These are phyloP conservation scores for Haliclona indistincta DNA, from an alignment of 37 sponge, comb jelly and placozoan species.

Conservation along the genomic window DNA sequence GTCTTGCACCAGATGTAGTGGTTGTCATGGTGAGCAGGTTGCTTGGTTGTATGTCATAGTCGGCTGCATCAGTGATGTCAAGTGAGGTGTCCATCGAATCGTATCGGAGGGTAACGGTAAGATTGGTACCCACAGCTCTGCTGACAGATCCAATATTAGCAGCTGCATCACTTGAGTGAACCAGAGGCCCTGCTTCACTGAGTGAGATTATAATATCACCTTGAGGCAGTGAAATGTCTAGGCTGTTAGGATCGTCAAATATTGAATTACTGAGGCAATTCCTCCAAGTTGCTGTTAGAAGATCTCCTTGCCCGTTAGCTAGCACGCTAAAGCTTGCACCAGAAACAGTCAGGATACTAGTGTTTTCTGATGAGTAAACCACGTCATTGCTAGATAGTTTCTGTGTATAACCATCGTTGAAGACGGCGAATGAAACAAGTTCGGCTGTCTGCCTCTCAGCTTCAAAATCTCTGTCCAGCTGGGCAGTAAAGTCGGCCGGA, in stretches of 20 bases:
- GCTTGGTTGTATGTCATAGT: not conserved
- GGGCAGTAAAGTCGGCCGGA: conserved; percentile 35
- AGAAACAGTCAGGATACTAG: conserved; percentile 8
- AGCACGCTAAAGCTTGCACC: conserved; percentile 11
- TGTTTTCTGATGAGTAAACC: conserved; percentile 15
- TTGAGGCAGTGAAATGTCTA: conserved; percentile 18
- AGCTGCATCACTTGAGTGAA: conserved; percentile 28
- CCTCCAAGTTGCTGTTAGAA: conserved; percentile 46
- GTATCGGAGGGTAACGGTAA: conserved; percentile 32
- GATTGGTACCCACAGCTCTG: not conserved
- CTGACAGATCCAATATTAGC: not conserved
- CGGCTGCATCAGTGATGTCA: conserved; percentile 20
- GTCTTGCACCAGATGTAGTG: not conserved
- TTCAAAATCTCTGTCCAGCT: conserved; percentile 21
- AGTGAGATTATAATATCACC: conserved; percentile 18
- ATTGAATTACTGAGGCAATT: conserved; percentile 1
- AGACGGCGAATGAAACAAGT: conserved; percentile 32
- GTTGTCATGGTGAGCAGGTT: conserved; percentile 7
- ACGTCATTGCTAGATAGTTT: conserved; percentile 15
- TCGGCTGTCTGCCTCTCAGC: conserved; percentile 30
- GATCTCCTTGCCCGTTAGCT: conserved; percentile 29
- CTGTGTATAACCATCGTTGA: conserved; percentile 43
- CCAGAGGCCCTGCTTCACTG: not conserved
- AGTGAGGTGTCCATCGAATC: no score
- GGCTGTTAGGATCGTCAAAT: not conserved